phyloP scores from a whole-genome alignment of 2,888 invertebrate genomes.

The Melieria crassipennis region DNA sequence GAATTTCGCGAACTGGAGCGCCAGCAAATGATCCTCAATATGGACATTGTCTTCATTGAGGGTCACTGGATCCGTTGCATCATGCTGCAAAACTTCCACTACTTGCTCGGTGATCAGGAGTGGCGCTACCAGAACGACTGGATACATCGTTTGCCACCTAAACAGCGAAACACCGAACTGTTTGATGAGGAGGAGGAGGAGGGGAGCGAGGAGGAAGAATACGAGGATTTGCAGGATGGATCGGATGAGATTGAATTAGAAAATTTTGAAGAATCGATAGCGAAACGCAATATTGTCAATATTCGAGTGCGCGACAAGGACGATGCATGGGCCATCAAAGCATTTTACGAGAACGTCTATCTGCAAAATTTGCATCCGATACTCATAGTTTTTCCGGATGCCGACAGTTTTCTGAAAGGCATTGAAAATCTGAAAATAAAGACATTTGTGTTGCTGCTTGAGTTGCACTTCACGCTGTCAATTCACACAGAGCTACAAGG shows the following conservation, averaged over 20 bases:
- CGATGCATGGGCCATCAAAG: constrained; percentile 62
- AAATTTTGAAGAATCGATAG: constrained; percentile 57
- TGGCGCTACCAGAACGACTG: constrained; percentile 63
- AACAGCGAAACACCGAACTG: constrained; percentile 39
- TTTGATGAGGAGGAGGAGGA: constrained; percentile 27
- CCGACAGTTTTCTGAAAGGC: constrained; percentile 53
- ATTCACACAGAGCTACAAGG: constrained; percentile 57
- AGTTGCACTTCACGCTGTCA: constrained; percentile 61
- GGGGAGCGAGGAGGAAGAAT: constrained; percentile 39
- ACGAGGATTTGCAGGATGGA: constrained; percentile 14
- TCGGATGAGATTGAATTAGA: constrained; percentile 52
- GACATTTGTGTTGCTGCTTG: constrained; percentile 59
- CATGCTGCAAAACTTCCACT: constrained; percentile 64
- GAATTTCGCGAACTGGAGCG: constrained; percentile 52
- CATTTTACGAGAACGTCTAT: constrained; percentile 60
- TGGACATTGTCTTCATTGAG: constrained; percentile 64
- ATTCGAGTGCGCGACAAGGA: constrained; percentile 60
- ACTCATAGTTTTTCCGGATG: constrained; percentile 57
- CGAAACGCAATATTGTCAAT: constrained; percentile 54
- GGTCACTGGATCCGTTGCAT: constrained; percentile 60
- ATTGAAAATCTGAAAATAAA: constrained; percentile 57
- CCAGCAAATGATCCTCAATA: constrained; percentile 54
- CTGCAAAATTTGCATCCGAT: constrained; percentile 55
- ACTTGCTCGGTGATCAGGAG: constrained; percentile 60
- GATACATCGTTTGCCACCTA: constrained; percentile 54